phyloP scores from a whole-genome alignment of 1,140 invertebrate species.

The Aphidius gifuensis region DNA sequence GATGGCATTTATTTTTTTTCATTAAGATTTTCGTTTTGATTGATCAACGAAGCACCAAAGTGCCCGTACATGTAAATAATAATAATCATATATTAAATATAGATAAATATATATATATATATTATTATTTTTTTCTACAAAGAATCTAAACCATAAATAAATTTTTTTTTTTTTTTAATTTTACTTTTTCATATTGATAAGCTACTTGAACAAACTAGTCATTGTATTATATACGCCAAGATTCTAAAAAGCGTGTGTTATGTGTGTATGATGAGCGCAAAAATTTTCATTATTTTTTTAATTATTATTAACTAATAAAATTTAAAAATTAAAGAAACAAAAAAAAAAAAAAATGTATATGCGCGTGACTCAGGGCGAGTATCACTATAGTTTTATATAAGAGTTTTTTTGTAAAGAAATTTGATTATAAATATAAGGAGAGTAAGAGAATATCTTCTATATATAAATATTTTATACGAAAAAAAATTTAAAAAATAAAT shows the following conservation, averaged over 20 bases:
- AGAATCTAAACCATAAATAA: slow-evolving; percentile 15
- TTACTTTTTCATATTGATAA: slow-evolving; percentile 32
- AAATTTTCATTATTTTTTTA: background rate
- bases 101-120: too few relatives aligned
- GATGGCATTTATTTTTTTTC: slow-evolving; percentile 1
- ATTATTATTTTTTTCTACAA: slow-evolving; percentile 5
- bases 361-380: slow-evolving; percentile 35
- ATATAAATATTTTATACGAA: slow-evolving; percentile 54
- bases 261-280: slow-evolving; percentile 5
- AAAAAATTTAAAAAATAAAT: slow-evolving; percentile 29
- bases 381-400: slow-evolving; percentile 35
- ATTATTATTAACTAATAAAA: background rate
- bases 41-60: slow-evolving; percentile 34
- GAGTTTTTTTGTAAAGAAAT: slow-evolving; percentile 43
- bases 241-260: slow-evolving; percentile 12
- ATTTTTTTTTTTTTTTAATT: slow-evolving; percentile 26
- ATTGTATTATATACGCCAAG: slow-evolving; percentile 35
- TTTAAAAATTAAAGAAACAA: slow-evolving; percentile 1
- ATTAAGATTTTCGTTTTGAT: background rate
- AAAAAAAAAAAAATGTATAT: slow-evolving; percentile 16
- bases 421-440: slow-evolving; percentile 35
- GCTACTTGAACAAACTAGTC: slow-evolving; percentile 49
- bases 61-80: slow-evolving; percentile 27
- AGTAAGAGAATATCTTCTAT: slow-evolving; percentile 40
- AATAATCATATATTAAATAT: background rate